Evolutionary conservation across 2,797 vertebrate genomes (phyloP).

Genomic region (Sebastes aleutianus): DNA sequence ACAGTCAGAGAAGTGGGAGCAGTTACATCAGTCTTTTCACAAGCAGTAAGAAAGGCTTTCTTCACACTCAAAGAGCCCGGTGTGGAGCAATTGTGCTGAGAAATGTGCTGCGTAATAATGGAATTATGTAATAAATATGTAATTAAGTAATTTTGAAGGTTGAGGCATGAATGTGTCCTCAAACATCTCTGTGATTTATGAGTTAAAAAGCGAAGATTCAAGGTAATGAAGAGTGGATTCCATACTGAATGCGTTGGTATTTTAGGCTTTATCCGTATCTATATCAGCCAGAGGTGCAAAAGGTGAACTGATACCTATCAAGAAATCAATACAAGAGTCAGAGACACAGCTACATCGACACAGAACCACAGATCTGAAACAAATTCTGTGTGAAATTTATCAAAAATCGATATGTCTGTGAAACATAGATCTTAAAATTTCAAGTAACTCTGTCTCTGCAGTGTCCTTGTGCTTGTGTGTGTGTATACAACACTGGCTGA

Average conservation of each 20-base stretch:
- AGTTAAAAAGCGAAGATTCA: neutral
- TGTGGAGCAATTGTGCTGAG: neutral
- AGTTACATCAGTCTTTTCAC: constrained; percentile 33
- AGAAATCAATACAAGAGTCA: constrained; percentile 33
- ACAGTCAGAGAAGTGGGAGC: constrained; percentile 37
- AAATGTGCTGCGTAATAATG: neutral
- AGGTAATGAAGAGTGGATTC: neutral
- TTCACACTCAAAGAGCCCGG: constrained; percentile 5
- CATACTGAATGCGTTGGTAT: neutral
- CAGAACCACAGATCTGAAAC: constrained; percentile 11
- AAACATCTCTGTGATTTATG: neutral
- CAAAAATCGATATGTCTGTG: constrained; percentile 43
- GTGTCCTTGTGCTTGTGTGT: neutral
- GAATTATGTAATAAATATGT: constrained; percentile 7
- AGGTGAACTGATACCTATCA: constrained; percentile 24
- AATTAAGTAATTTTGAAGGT: constrained; percentile 3
- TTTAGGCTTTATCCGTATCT: neutral
- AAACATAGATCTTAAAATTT: constrained; percentile 15
- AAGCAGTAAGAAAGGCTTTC: constrained; percentile 32
- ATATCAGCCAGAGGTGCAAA: constrained; percentile 6
- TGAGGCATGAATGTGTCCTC: neutral
- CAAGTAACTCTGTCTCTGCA: neutral
- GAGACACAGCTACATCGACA: constrained; percentile 15
- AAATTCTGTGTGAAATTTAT: constrained; percentile 45
- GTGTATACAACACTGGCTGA: neutral